phyloP scores from a whole-genome alignment of 2,888 invertebrate genomes.

The Tuberolachnus salignus region DNA sequence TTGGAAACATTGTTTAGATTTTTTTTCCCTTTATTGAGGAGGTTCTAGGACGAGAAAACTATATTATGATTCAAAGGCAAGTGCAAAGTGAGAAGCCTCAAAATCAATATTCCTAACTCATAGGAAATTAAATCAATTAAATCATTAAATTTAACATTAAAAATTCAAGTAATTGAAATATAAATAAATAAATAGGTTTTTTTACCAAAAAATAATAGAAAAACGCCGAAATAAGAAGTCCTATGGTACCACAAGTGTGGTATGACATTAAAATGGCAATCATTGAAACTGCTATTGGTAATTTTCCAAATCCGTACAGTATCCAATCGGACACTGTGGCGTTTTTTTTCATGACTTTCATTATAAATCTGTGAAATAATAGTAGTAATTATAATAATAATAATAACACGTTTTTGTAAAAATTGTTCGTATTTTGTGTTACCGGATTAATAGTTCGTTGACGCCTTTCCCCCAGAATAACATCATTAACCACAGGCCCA shows the following conservation, averaged over 20 bases:
- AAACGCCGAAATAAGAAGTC: conserved; percentile 70
- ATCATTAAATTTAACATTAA: neutral
- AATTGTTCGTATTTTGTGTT: conserved; percentile 59
- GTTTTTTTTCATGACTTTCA: conserved; percentile 59
- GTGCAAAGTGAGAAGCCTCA: neutral
- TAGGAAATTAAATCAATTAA: neutral
- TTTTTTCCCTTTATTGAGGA: too few relatives aligned
- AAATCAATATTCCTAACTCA: too few relatives aligned
- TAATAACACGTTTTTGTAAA: neutral
- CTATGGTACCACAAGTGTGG: conserved; percentile 76
- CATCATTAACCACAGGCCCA: conserved; percentile 65
- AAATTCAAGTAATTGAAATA: neutral
- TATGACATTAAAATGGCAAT: conserved; percentile 70
- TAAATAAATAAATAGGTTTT: neutral
- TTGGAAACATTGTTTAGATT: too few relatives aligned
- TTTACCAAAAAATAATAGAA: conserved; percentile 75
- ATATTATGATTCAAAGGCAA: neutral
- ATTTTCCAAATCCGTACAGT: conserved; percentile 70
- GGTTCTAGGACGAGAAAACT: neutral
- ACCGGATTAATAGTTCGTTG: conserved; percentile 73
- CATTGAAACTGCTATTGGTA: conserved; percentile 73
- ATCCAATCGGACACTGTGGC: conserved; percentile 69
- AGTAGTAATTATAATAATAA: neutral
- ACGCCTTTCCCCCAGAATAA: conserved; percentile 72
- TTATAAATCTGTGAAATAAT: conserved; percentile 50